Evolutionary conservation across 2,888 invertebrate species (phyloP).

Genomic region (Nebria brevicollis): DNA sequence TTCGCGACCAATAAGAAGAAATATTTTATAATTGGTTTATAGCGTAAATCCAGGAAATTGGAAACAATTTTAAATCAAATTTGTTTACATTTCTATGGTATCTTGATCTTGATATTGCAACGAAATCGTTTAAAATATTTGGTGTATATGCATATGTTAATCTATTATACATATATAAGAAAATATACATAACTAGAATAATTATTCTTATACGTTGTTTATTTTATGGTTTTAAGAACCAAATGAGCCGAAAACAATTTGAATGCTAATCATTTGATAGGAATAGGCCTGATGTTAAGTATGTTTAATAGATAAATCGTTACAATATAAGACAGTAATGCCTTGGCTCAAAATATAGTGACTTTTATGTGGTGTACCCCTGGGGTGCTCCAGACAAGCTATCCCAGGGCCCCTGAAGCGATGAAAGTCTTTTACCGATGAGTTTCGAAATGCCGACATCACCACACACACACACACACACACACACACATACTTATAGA

Average conservation of each 20-base stretch:
- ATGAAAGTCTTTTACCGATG: slow-evolving; percentile 29
- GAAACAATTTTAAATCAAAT: background rate
- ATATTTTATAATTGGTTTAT: background rate
- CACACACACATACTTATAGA: background rate
- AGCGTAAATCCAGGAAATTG: background rate
- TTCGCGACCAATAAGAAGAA: background rate
- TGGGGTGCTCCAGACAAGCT: background rate
- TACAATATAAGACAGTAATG: background rate
- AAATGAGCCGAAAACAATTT: background rate
- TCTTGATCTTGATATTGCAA: too few relatives aligned
- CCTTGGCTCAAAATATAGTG: background rate
- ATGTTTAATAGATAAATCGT: background rate
- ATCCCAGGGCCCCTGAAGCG: slow-evolving; percentile 2
- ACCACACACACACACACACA: background rate
- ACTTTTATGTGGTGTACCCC: background rate
- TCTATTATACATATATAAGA: background rate
- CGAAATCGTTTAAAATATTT: too few relatives aligned
- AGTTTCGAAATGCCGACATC: background rate
- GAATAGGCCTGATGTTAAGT: too few relatives aligned
- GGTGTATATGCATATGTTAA: too few relatives aligned
- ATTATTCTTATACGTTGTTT: background rate
- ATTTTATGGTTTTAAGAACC: background rate
- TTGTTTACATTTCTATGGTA: too few relatives aligned
- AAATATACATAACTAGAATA: background rate
- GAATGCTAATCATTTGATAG: background rate